Evolutionary conservation across 2,113 vertebrate species (phyloP), one percentile per base, ranked within the genome.

Genomic region (Sialia sialis): DNA sequence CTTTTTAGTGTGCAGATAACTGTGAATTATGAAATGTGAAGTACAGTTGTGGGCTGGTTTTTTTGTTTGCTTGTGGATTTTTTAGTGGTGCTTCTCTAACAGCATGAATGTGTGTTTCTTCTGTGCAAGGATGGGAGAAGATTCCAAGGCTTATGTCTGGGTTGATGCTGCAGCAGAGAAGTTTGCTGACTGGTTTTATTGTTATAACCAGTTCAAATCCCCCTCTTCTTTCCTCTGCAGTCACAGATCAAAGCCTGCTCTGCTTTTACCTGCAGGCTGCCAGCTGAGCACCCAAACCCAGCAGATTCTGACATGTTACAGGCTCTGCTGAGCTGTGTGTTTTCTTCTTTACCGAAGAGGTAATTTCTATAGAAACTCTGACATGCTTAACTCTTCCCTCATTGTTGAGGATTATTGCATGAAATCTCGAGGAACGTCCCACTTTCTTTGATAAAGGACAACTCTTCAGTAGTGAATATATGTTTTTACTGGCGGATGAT

Each of bases 241-340:
- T 14, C 38, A 8, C 38, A 46, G 69, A 39, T 20, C 10, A 60
- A 43, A 56, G 32, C 11, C 34, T 38, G 58, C 32, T 32, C 0
- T 54, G 80, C 58, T 43, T 41, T 63, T 14, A 25, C 41, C 32
- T 67, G 39, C 38, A 30, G 63, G 21, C 52, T 75, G 30, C 27
- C 41, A 15, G 32, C 32, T 23, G 13, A 27, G 59, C 63, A 66
- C 4, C 58, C n/a, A 39, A 5, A 9, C 19, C 54, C 30, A 9
- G 34, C 22, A 16, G 69, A 10, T 43, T 41, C 22, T 27, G 25
- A 8, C 0, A 1, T 25, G 6, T 44, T 21, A 3, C 0, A 32
- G 51, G 26, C 12, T 10, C 11, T 23, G 36, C 22, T 12, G 22
- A 76, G n/a, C 22, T 55, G 25, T 15, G 26, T 18, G n/a, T 10